phyloP scores from a whole-genome alignment of 2,113 vertebrate species.

The Donacobius atricapilla region DNA sequence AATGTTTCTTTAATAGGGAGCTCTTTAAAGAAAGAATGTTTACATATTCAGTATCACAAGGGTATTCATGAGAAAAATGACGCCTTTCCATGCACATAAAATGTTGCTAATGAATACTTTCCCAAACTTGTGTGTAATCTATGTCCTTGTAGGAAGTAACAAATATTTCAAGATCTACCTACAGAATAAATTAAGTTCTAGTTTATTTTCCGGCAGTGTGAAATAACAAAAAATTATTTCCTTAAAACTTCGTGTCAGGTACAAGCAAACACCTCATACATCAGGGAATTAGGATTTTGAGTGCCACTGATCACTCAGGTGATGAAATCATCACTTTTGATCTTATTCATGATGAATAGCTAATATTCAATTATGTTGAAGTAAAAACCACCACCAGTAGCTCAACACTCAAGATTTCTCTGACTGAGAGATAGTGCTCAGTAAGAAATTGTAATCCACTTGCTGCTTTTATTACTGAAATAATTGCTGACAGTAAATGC shows the following conservation, averaged over 20 bases:
- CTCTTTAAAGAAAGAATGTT: background rate
- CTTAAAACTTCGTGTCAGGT: background rate
- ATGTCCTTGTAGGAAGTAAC: background rate
- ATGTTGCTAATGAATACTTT: background rate
- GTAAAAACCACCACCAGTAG: background rate
- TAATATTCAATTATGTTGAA: background rate
- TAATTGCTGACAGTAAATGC: background rate
- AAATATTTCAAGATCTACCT: background rate
- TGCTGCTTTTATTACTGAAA: constrained; percentile 3
- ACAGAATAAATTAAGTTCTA: background rate
- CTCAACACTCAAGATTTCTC: background rate
- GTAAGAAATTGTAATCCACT: background rate
- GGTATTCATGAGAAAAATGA: background rate
- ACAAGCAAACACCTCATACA: background rate
- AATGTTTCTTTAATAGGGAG: background rate
- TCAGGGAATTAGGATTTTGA: background rate
- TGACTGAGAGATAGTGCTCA: background rate
- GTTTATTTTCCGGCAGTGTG: background rate
- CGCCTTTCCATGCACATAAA: background rate
- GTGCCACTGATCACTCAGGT: background rate
- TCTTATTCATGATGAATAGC: background rate
- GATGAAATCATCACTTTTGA: background rate
- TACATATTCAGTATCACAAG: background rate
- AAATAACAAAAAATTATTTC: background rate
- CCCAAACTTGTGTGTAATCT: background rate